Conservation (phyloP, 2,797 vertebrate species). For the Hozukius guyotensis region DNA sequence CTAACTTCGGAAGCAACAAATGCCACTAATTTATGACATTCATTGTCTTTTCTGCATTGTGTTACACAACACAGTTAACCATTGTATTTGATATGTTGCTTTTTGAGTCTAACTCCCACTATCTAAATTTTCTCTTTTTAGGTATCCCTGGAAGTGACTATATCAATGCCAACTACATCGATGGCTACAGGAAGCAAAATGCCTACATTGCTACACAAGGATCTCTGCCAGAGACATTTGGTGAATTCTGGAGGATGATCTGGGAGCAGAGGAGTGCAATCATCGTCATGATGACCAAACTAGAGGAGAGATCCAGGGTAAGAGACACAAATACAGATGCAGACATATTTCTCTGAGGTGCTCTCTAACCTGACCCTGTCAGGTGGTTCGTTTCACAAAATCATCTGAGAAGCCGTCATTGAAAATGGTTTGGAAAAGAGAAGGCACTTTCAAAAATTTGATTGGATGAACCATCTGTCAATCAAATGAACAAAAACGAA, state of each 20-base stretch:
- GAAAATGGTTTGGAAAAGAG: no score
- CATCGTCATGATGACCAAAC: constrained; percentile 98
- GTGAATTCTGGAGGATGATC: constrained; percentile 99
- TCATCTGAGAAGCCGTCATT: no score
- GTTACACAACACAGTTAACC: not conserved
- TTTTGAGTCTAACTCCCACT: not conserved
- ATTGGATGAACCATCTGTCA: no score
- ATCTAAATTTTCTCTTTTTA: constrained; percentile 51
- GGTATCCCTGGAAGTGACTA: constrained; percentile 98
- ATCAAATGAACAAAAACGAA: no score
- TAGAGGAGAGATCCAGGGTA: constrained; percentile 98
- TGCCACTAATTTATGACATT: not conserved
- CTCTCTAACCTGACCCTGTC: not conserved
- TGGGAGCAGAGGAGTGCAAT: constrained; percentile 98
- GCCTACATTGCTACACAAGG: constrained; percentile 98
- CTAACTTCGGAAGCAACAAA: not conserved
- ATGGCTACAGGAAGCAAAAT: constrained; percentile 98
- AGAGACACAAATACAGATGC: constrained; percentile 34
- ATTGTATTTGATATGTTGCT: not conserved
- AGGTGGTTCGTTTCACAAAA: no score
- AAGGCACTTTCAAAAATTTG: no score
- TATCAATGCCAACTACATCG: constrained; percentile 97
- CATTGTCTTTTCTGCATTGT: not conserved
- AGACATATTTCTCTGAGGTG: not conserved
- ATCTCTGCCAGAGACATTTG: constrained; percentile 94